phyloP scores from a whole-genome alignment of 2,113 vertebrate genomes.

The Siphamia tubifer region DNA sequence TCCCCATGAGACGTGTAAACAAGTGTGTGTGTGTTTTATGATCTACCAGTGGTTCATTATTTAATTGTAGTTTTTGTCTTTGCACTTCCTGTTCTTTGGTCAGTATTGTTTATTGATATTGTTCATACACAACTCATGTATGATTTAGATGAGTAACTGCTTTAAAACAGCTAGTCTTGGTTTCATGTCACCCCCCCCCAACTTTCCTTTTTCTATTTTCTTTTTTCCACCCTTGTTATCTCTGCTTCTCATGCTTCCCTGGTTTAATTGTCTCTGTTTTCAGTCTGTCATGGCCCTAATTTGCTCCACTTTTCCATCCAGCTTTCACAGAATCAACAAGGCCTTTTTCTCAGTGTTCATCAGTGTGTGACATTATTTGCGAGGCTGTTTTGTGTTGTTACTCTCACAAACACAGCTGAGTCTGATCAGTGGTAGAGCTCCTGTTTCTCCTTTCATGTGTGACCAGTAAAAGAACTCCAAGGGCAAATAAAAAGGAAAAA shows the following conservation, averaged over 20 bases:
- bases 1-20: no score
- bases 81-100: no score
- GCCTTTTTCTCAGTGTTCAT: constrained; percentile 46
- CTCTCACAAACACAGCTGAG: background rate
- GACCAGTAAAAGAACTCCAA: constrained; percentile 1
- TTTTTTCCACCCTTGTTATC: background rate
- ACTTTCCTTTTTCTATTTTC: background rate
- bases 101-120: no score
- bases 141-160: no score
- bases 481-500: background rate
- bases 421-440: background rate
- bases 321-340: constrained; percentile 25
- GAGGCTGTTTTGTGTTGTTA: constrained; percentile 3
- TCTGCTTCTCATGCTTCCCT: background rate
- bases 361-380: constrained; percentile 39
- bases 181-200: no score
- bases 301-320: constrained; percentile 11
- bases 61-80: no score
- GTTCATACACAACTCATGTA: no score
- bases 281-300: constrained; percentile 7
- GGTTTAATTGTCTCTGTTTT: constrained; percentile 25
- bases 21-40: no score
- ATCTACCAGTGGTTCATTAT: no score
- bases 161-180: no score
- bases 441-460: background rate